These are phyloP conservation scores for Heteropelma amictum DNA, from an alignment of 2,888 invertebrate species.

Conservation along the genomic window DNA sequence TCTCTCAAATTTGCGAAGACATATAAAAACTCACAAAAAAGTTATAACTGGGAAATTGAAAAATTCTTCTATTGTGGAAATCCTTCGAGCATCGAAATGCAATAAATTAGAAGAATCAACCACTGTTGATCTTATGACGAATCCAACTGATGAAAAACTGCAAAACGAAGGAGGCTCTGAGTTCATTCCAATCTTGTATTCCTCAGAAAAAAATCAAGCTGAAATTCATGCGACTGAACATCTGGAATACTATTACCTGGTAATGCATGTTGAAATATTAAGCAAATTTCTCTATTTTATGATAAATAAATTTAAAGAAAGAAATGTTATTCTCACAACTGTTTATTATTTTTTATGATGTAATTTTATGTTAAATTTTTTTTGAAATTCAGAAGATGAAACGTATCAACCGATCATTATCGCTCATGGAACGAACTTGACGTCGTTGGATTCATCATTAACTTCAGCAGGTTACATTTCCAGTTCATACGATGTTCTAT, in stretches of 20 bases:
- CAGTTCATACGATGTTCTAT: conserved; percentile 2
- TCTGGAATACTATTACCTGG: neutral
- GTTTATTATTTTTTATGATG: neutral
- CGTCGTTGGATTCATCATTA: neutral
- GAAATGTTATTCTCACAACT: neutral
- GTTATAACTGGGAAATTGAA: neutral
- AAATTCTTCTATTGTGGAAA: conserved; percentile 10
- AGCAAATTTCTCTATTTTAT: neutral
- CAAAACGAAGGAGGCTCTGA: neutral
- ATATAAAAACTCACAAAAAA: neutral
- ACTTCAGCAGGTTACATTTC: conserved; percentile 13
- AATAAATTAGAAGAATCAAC: conserved; percentile 7
- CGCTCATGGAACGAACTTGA: neutral
- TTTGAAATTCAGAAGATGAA: neutral
- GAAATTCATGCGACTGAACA: neutral
- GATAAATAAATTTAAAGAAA: no score
- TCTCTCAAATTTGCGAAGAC: conserved; percentile 6
- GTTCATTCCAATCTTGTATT: neutral
- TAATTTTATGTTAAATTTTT: neutral
- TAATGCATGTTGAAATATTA: no score
- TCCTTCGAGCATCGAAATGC: conserved; percentile 3
- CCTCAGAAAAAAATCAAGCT: neutral
- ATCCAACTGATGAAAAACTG: neutral
- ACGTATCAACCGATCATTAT: neutral
- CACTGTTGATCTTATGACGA: neutral